Evolutionary conservation across 2,888 invertebrate species (phyloP), one percentile per base, ranked within the genome.

Genomic region (Andrena marginata): DNA sequence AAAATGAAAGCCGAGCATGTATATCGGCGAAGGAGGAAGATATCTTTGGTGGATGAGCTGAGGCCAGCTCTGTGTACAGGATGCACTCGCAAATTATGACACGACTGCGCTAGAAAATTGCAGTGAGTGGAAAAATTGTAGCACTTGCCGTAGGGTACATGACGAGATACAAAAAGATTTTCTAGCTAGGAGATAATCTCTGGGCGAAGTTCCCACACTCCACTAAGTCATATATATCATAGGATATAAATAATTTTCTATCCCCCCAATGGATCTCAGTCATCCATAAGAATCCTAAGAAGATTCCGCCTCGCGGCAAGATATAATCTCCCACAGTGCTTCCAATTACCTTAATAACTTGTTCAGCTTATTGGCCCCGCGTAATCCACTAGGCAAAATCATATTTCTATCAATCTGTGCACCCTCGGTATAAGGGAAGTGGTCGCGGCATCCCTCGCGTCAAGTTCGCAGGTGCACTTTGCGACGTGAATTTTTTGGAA

Each of bases 1-100:
- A 87, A 82, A 89, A 70, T 49, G 56, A 75, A 79, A 75, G 48
- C 42, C 20, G 35, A n/a, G 10, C 49, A 42, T 81, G 56, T 77
- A 68, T 48, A 59, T 31, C 56, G 26, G 4, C 29, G 29, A 10
- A 20, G 13, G 51, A 48, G 16, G 23, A 67, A 65, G 8, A 35
- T 54, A 62, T 51, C 60, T 51, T 80, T n/a, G 8, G 33, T n/a
- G 35, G 31, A 51, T 42, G 20, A 59, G n/a, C 16, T 33, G 10
- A 16, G 16, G 59, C 31, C 26, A 26, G 63, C 23, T 10, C 7
- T 6, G 33, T 68, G 48, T 63, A 20, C 20, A 16, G 10, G 16
- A 29, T 42, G n/a, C 31, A 33, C 48, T 6, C 13, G 26, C 16
- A 31, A 35, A 2, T 10, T 29, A 5, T 6, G n/a, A 10, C 10